Conservation (phyloP, 1,140 invertebrate genomes). For the Diplogasteroides magnus region DNA sequence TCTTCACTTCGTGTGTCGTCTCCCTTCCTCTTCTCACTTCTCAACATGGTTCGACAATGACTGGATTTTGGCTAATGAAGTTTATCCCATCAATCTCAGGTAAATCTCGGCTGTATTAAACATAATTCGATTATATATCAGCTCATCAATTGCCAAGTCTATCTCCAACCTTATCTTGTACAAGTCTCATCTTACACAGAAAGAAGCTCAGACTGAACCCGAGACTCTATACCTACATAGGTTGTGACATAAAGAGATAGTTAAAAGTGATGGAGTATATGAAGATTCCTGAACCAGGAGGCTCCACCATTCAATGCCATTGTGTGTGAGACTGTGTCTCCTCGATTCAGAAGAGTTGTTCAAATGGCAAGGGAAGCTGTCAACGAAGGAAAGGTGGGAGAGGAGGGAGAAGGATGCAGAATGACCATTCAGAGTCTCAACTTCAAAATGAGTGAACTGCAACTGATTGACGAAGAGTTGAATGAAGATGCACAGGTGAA, state of each 20-base stretch:
- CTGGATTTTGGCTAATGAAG: not conserved
- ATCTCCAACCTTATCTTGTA: not conserved
- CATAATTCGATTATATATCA: too few species aligned
- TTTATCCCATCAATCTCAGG: not conserved
- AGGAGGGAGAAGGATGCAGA: too few species aligned
- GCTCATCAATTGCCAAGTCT: not conserved
- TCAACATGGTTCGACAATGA: not conserved
- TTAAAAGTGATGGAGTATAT: not conserved
- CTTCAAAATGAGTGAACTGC: not conserved
- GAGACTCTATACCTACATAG: not conserved
- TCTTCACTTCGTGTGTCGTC: not conserved
- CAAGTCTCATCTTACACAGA: not conserved
- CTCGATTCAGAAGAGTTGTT: not conserved
- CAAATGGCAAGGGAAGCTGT: not conserved
- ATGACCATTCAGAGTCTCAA: not conserved
- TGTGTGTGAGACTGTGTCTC: not conserved
- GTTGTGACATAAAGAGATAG: not conserved
- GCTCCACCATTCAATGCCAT: not conserved
- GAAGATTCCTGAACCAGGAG: not conserved
- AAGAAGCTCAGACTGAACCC: not conserved
- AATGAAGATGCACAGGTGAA: not conserved
- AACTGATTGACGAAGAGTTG: not conserved
- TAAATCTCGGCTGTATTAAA: too few species aligned
- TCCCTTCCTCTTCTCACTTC: not conserved
- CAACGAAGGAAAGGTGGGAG: not conserved